Evolutionary conservation across 2,797 vertebrate species (phyloP).

Genomic region (Hydrophis major): DNA sequence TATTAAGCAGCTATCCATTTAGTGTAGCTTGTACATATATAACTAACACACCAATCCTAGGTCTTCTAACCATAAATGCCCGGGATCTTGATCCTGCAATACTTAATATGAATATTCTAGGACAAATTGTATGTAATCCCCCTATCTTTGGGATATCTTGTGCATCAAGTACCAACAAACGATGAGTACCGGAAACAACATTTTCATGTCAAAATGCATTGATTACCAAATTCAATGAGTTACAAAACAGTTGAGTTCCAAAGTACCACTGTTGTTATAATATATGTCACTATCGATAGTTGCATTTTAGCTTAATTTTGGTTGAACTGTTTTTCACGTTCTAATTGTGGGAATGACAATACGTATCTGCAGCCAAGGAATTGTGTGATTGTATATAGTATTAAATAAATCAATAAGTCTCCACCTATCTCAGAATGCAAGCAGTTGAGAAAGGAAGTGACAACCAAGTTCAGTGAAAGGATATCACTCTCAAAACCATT

Average conservation of each 20-base stretch:
- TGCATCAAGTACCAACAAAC: background rate
- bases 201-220: background rate
- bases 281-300: background rate
- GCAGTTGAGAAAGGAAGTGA: constrained; percentile 20
- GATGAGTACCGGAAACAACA: background rate
- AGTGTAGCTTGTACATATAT: background rate
- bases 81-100: background rate
- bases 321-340: background rate
- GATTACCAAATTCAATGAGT: background rate
- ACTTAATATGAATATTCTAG: background rate
- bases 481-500: constrained; percentile 14
- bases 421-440: background rate
- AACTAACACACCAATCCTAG: background rate
- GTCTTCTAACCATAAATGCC: background rate
- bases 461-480: constrained; percentile 4
- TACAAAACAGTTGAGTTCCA: background rate
- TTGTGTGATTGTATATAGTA: background rate
- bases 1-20: background rate
- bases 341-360: background rate
- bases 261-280: background rate
- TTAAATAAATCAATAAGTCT: background rate
- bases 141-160: background rate
- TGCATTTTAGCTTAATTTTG: background rate
- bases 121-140: background rate
- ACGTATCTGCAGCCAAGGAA: background rate